These are phyloP conservation scores for Botia kubotai DNA, from an alignment of 2,797 vertebrate species.

Conservation along the genomic window DNA sequence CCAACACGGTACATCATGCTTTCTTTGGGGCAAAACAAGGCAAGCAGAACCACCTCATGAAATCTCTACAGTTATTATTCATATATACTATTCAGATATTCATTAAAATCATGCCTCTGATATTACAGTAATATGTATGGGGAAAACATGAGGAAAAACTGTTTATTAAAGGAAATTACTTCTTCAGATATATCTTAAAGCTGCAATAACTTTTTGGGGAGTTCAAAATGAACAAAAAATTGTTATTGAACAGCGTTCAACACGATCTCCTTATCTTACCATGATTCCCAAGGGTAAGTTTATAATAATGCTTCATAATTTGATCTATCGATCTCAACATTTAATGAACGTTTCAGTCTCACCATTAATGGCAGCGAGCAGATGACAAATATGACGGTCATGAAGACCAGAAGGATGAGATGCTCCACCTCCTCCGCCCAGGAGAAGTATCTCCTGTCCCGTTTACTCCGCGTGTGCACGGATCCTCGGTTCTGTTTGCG, in stretches of 20 bases:
- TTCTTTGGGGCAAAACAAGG: background rate
- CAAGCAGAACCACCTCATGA: too few relatives aligned
- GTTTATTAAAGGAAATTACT: background rate
- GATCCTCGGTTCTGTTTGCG: slow-evolving; percentile 71
- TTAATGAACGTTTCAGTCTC: slow-evolving; percentile 68
- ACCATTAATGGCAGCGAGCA: slow-evolving; percentile 92
- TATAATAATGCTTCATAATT: too few relatives aligned
- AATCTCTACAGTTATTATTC: too few relatives aligned
- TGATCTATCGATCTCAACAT: too few relatives aligned
- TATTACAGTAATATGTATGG: background rate
- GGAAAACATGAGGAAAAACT: background rate
- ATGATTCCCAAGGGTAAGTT: too few relatives aligned
- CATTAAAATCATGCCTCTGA: background rate
- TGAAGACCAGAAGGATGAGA: slow-evolving; percentile 87
- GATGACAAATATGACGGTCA: slow-evolving; percentile 89
- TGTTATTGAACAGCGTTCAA: too few relatives aligned
- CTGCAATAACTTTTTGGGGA: too few relatives aligned
- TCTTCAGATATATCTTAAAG: too few relatives aligned
- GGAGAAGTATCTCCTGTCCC: slow-evolving; percentile 58
- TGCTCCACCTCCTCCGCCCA: slow-evolving; percentile 87
- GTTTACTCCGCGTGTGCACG: slow-evolving; percentile 64
- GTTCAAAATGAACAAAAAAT: background rate
- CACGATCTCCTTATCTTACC: too few relatives aligned
- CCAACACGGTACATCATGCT: background rate
- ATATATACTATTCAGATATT: background rate